These are phyloP conservation scores for Urechis unicinctus DNA, from an alignment of 2,888 invertebrate genomes.

Conservation along the genomic window DNA sequence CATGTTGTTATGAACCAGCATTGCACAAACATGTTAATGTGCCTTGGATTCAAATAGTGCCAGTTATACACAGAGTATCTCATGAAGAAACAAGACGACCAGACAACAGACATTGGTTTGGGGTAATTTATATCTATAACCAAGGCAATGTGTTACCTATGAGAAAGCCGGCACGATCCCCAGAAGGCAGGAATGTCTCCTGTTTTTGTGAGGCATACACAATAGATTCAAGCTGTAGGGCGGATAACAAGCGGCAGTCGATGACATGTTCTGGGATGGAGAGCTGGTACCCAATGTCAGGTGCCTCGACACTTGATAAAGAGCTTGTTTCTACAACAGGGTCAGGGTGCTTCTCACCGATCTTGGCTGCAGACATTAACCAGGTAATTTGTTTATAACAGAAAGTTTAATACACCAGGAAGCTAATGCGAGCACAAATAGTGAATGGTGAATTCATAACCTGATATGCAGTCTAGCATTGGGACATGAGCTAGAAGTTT, in stretches of 20 bases:
- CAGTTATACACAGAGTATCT: too few relatives aligned
- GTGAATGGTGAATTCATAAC: too few relatives aligned
- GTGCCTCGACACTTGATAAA: slow-evolving; percentile 88
- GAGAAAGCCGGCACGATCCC: slow-evolving; percentile 87
- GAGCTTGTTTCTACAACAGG: slow-evolving; percentile 98
- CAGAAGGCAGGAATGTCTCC: slow-evolving; percentile 77
- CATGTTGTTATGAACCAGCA: too few relatives aligned
- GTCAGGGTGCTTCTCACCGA: slow-evolving; percentile 71
- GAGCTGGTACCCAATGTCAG: slow-evolving; percentile 76
- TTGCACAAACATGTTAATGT: too few relatives aligned
- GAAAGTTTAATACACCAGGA: slow-evolving; percentile 1
- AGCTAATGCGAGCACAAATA: too few relatives aligned
- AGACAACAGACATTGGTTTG: too few relatives aligned
- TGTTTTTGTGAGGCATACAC: slow-evolving; percentile 97
- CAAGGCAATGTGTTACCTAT: slow-evolving; percentile 67
- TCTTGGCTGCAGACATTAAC: slow-evolving; percentile 12
- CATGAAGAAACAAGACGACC: too few relatives aligned
- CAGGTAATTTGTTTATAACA: background rate
- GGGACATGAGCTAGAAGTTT: too few relatives aligned
- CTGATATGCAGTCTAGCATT: too few relatives aligned
- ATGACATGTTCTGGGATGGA: slow-evolving; percentile 68
- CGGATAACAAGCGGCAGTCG: slow-evolving; percentile 79
- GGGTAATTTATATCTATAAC: too few relatives aligned
- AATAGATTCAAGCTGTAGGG: slow-evolving; percentile 93
- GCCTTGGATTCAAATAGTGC: too few relatives aligned